These are phyloP conservation scores for Pterophyllum scalare DNA, from an alignment of 2,113 vertebrate genomes.

Conservation along the genomic window DNA sequence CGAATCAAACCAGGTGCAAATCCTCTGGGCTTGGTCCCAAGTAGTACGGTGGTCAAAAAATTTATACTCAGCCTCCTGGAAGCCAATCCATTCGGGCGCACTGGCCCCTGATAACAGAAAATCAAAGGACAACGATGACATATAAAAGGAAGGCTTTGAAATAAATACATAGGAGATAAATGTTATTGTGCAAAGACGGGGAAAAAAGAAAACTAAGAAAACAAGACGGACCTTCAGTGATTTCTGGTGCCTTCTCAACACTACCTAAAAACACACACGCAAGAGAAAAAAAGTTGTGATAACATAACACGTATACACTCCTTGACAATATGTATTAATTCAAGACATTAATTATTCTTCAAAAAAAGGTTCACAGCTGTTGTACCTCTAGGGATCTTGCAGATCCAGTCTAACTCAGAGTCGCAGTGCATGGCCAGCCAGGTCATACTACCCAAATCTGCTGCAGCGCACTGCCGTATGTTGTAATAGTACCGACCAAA, in stretches of 20 bases:
- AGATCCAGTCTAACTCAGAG: conserved; percentile 94
- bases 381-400: conserved; percentile 95
- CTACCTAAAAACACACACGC: conserved; percentile 78
- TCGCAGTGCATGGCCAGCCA: conserved; percentile 96
- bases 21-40: conserved; percentile 92
- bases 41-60: conserved; percentile 94
- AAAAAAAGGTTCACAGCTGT: background rate
- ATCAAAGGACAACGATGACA: background rate
- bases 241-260: conserved; percentile 83
- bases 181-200: background rate
- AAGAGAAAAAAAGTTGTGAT: background rate
- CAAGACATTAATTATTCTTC: background rate
- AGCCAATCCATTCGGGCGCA: conserved; percentile 89
- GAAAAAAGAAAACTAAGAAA: background rate
- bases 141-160: background rate
- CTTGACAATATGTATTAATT: background rate
- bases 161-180: background rate
- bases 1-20: conserved; percentile 92
- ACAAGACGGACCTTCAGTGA: conserved; percentile 84
- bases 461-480: conserved; percentile 87
- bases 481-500: conserved; percentile 88
- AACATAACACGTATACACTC: background rate
- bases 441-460: conserved; percentile 90
- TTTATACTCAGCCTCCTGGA: conserved; percentile 92
- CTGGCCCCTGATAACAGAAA: conserved; percentile 68